Conservation (phyloP, 2,797 vertebrate species). For the Pipistrellus pipistrellus region DNA sequence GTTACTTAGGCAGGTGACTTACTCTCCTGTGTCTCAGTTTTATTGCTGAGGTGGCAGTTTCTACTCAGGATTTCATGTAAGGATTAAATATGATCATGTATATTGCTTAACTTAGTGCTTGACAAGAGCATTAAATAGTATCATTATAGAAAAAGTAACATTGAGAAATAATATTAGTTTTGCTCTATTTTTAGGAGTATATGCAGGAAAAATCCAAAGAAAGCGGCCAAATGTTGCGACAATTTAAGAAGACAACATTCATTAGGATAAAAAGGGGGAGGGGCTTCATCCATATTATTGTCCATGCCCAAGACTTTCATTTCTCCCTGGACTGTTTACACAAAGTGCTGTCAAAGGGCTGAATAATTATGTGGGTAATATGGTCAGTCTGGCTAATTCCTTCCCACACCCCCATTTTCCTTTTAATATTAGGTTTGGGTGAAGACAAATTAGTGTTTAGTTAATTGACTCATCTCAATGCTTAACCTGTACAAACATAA, state of each 20-base stretch:
- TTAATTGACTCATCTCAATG: conserved; percentile 52
- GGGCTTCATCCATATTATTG: background rate
- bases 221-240: conserved; percentile 92
- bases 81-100: conserved; percentile 5
- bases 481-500: conserved; percentile 53
- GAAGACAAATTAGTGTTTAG: conserved; percentile 41
- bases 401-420: background rate
- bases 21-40: background rate
- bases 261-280: conserved; percentile 86
- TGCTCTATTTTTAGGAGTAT: conserved; percentile 92
- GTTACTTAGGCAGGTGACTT: background rate
- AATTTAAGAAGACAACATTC: conserved; percentile 92
- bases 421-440: conserved; percentile 4
- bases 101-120: conserved; percentile 12
- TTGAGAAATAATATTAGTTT: conserved; percentile 74
- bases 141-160: conserved; percentile 38
- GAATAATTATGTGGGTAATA: conserved; percentile 43
- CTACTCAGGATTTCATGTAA: background rate
- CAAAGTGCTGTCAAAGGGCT: conserved; percentile 40
- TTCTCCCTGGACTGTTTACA: conserved; percentile 27
- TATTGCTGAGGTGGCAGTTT: background rate
- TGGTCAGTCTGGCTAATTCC: background rate
- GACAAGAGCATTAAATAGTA: conserved; percentile 7
- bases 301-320: conserved; percentile 10
- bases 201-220: conserved; percentile 94